Evolutionary conservation across 2,113 vertebrate genomes (phyloP).

Genomic region (Bubo bubo): DNA sequence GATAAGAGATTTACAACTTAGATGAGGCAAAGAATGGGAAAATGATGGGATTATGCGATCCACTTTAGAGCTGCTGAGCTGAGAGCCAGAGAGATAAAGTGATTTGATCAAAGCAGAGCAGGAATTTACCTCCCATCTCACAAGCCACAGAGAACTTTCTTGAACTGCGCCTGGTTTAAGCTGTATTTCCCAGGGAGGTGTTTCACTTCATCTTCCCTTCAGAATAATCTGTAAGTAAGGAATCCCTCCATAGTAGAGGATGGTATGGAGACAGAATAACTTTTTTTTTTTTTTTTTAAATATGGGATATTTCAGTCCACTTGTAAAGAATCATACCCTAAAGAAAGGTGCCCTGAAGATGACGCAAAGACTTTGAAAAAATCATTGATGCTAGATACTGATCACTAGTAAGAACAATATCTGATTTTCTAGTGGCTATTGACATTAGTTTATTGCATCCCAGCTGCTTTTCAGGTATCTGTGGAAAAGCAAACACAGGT

Average conservation of each 20-base stretch:
- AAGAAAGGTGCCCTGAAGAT: background rate
- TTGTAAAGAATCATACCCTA: background rate
- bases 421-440: background rate
- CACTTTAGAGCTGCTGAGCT: background rate
- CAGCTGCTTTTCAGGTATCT: background rate
- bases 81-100: background rate
- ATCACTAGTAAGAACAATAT: background rate
- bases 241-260: background rate
- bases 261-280: background rate
- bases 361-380: background rate
- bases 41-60: background rate
- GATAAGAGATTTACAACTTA: conserved; percentile 39
- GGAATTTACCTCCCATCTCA: background rate
- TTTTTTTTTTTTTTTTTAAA: background rate
- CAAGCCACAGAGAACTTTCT: background rate
- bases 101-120: conserved; percentile 33
- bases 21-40: conserved; percentile 22
- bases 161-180: background rate
- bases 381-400: background rate
- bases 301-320: background rate
- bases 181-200: background rate
- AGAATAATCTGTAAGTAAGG: background rate
- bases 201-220: background rate
- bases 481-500: background rate
- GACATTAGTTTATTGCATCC: background rate